phyloP scores from a whole-genome alignment of 2,888 invertebrate genomes.

The Sinelater perroti region DNA sequence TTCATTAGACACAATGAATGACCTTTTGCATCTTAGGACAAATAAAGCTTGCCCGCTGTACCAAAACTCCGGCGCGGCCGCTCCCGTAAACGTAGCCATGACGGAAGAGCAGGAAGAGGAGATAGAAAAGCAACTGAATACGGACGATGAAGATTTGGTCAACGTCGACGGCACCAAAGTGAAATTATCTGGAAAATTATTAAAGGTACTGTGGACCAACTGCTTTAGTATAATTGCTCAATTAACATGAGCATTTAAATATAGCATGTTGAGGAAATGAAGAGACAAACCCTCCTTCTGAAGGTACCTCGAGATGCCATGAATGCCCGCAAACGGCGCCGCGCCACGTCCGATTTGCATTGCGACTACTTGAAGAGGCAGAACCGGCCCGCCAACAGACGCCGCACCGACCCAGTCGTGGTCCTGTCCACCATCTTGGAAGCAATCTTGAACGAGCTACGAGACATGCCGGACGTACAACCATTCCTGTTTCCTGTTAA shows the following conservation, averaged over 20 bases:
- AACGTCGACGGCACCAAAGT: slow-evolving; percentile 96
- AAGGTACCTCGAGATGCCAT: slow-evolving; percentile 82
- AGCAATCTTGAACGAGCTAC: slow-evolving; percentile 89
- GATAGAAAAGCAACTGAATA: slow-evolving; percentile 77
- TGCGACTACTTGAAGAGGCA: slow-evolving; percentile 91
- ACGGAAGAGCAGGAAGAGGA: slow-evolving; percentile 87
- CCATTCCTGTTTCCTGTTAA: slow-evolving; percentile 96
- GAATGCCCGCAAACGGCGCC: slow-evolving; percentile 69
- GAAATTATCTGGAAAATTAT: slow-evolving; percentile 84
- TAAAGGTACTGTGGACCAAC: slow-evolving; percentile 70
- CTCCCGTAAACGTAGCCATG: slow-evolving; percentile 73
- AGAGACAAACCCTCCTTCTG: slow-evolving; percentile 77
- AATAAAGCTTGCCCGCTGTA: slow-evolving; percentile 98
- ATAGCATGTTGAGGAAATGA: slow-evolving; percentile 87
- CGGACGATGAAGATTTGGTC: slow-evolving; percentile 85
- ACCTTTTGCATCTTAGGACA: slow-evolving; percentile 68
- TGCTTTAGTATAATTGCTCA: too few relatives aligned
- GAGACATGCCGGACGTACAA: slow-evolving; percentile 90
- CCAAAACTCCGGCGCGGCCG: slow-evolving; percentile 71
- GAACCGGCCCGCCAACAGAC: slow-evolving; percentile 84
- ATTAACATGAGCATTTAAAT: background rate
- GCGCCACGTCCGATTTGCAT: slow-evolving; percentile 75
- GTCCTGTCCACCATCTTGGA: slow-evolving; percentile 92
- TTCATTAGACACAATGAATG: background rate
- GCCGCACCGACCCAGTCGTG: slow-evolving; percentile 95